Evolutionary conservation across 2,888 invertebrate species (phyloP), one percentile per base, ranked within the genome.

Genomic region (Lochmaea crataegi): DNA sequence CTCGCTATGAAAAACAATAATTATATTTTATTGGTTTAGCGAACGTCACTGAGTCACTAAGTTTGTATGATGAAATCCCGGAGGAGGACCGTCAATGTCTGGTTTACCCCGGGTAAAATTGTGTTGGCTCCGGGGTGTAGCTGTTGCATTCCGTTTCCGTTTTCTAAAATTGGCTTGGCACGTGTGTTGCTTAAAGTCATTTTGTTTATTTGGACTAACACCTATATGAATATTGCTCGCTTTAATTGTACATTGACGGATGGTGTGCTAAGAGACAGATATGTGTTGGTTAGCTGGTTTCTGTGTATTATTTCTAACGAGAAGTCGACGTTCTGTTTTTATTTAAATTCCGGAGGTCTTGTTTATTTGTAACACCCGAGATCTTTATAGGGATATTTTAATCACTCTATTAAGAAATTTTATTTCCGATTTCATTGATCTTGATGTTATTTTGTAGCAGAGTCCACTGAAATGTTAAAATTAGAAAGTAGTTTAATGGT

Each of bases 161-260:
- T 76, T 68, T 74, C 74, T 76, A 74, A 75, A 77, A 69, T 77
- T 76, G 74, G 66, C 53, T 51, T 70, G 72, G 75, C 75, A 75
- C 72, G 75, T 75, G 75, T 75, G 71, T 73, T 69, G 53, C 65
- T 41, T 26, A 51, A 65, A 57, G 65, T 42, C 53, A 67, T 57
- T 71, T 72, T 78, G 78, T 79, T 79, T 80, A 78, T 79, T 80
- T 79, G 77, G 77, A 78, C 75, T 69, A 74, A 74, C 74, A 76
- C 76, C 73, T 76, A 71, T 76, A 71, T 63, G 74, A 74, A 72
- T 72, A 75, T 75, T 67, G 71, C 61, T 63, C 71, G 69, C 64
- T 70, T 74, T 73, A 74, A 72, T 74, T 71, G 64, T 66, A 64
- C 65, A 64, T 60, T 65, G 64, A 48, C 65, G 64, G 42, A 63